Evolutionary conservation across 2,888 invertebrate genomes (phyloP).

Genomic region (Nezara viridula): DNA sequence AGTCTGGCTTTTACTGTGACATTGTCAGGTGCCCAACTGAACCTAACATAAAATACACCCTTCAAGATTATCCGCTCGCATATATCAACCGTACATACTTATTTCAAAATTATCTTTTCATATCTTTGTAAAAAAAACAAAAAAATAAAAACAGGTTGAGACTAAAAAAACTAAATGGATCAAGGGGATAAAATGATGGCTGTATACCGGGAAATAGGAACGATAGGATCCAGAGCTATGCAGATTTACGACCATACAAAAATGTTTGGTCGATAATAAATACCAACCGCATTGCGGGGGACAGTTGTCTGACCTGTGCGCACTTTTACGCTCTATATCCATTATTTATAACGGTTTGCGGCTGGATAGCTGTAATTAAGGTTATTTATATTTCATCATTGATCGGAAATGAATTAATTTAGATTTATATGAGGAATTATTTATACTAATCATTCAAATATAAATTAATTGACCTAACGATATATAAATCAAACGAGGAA

Average conservation of each 20-base stretch:
- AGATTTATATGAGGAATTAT: background rate
- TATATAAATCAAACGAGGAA: too few relatives aligned
- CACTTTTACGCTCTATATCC: background rate
- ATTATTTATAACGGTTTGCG: background rate
- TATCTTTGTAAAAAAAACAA: too few relatives aligned
- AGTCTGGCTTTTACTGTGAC: background rate
- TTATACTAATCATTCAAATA: background rate
- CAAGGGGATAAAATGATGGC: background rate
- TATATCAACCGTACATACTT: background rate
- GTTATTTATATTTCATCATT: background rate
- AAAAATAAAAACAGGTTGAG: background rate
- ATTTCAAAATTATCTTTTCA: background rate
- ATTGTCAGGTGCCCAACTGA: background rate
- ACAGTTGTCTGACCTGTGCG: background rate
- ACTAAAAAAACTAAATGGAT: background rate
- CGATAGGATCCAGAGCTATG: constrained; percentile 7
- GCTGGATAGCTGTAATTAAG: background rate
- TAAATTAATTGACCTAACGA: too few relatives aligned
- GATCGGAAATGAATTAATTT: background rate
- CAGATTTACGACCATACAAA: constrained; percentile 31
- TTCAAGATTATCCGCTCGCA: background rate
- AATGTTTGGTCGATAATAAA: background rate
- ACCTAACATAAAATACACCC: background rate
- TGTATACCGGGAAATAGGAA: background rate
- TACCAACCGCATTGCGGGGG: constrained; percentile 7